Evolutionary conservation across 92 coral and sea anemone genomes (phyloP).

Genomic region (Isaurus tuberculatus): DNA sequence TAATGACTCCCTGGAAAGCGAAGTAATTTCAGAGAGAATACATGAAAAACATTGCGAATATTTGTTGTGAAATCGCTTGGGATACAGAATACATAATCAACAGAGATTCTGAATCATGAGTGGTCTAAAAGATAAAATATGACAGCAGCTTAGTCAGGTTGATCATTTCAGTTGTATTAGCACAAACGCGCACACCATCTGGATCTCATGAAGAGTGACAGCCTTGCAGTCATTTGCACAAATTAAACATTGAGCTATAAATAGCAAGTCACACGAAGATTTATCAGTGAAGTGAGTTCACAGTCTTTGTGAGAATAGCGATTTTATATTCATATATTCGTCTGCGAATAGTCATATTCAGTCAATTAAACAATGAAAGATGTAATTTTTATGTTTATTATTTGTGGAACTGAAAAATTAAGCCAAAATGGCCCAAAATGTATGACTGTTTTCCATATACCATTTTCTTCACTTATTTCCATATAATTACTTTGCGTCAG

Average conservation of each 20-base stretch:
- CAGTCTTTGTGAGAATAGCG: not conserved
- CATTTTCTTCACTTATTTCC: not conserved
- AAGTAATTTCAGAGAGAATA: slow-evolving; percentile 25
- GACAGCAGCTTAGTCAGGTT: slow-evolving; percentile 37
- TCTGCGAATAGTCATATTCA: not conserved
- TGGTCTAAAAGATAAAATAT: slow-evolving; percentile 45
- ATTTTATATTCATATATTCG: not conserved
- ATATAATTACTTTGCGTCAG: not conserved
- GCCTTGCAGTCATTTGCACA: slow-evolving; percentile 45
- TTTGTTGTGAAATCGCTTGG: slow-evolving; percentile 53
- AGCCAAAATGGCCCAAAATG: not conserved
- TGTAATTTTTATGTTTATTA: not conserved
- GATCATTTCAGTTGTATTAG: slow-evolving; percentile 49
- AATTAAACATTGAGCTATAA: slow-evolving; percentile 38
- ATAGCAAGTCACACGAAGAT: slow-evolving; percentile 42
- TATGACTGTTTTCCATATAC: not conserved
- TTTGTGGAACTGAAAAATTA: not conserved
- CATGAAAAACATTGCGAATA: slow-evolving; percentile 37
- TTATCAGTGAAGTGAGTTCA: not conserved
- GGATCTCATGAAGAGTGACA: slow-evolving; percentile 43
- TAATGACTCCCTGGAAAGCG: slow-evolving; percentile 32
- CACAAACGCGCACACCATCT: slow-evolving; percentile 37
- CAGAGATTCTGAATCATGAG: slow-evolving; percentile 34
- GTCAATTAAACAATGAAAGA: not conserved
- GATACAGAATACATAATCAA: slow-evolving; percentile 43